These are phyloP conservation scores for Eucera pruinosa DNA, from an alignment of 2,888 invertebrate genomes.

Conservation along the genomic window DNA sequence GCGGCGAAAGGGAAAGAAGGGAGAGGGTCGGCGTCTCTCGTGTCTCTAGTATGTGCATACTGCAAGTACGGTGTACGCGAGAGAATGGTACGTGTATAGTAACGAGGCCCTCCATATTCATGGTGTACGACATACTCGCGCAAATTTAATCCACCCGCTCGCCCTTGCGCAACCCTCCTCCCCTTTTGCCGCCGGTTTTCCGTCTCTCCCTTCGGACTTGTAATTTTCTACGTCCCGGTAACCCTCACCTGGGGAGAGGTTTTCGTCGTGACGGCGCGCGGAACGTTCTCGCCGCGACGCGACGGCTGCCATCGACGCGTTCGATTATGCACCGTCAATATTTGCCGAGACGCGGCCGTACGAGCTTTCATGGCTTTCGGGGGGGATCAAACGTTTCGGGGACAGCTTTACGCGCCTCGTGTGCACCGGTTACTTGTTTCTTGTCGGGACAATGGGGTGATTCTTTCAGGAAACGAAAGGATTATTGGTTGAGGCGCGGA, in stretches of 20 bases:
- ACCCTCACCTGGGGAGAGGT: too few relatives aligned
- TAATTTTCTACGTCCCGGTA: conserved; percentile 43
- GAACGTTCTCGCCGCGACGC: conserved; percentile 31
- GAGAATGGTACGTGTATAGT: conserved; percentile 77
- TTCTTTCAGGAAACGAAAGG: too few relatives aligned
- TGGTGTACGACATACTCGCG: conserved; percentile 79
- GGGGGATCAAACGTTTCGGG: conserved; percentile 38
- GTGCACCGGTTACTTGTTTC: too few relatives aligned
- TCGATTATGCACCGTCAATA: conserved; percentile 65
- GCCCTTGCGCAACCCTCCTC: conserved; percentile 59
- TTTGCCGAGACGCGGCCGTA: conserved; percentile 55
- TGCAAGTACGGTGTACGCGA: conserved; percentile 67
- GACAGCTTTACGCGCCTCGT: too few relatives aligned
- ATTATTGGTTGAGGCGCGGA: too few relatives aligned
- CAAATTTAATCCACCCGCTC: conserved; percentile 80
- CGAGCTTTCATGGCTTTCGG: conserved; percentile 25
- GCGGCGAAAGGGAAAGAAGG: conserved; percentile 50
- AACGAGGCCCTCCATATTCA: conserved; percentile 83
- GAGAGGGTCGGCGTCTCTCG: conserved; percentile 54
- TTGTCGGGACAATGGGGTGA: too few relatives aligned
- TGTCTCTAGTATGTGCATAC: conserved; percentile 63
- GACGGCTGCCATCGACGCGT: conserved; percentile 45
- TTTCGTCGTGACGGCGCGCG: too few relatives aligned
- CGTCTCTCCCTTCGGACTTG: conserved; percentile 10
- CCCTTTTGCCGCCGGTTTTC: conserved; percentile 24